Evolutionary conservation across 2,888 invertebrate species (phyloP).

Genomic region (Diadegma fenestrale): DNA sequence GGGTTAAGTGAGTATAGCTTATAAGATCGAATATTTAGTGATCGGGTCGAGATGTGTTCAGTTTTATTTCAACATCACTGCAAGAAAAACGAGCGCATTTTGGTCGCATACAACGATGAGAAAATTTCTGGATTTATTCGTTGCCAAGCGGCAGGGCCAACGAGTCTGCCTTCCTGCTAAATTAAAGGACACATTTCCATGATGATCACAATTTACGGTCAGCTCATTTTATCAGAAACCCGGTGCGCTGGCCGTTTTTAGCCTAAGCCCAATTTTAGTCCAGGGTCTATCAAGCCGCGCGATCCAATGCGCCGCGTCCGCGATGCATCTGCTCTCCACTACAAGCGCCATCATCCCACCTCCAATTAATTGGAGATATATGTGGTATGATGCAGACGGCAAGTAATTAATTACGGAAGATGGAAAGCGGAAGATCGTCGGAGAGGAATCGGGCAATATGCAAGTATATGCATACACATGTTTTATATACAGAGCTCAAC

Average conservation of each 20-base stretch:
- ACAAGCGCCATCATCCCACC: constrained; percentile 1
- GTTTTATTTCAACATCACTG: not conserved
- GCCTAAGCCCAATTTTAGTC: not conserved
- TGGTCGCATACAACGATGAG: not conserved
- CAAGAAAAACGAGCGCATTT: not conserved
- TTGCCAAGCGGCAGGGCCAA: not conserved
- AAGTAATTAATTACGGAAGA: constrained; percentile 66
- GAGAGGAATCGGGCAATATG: not conserved
- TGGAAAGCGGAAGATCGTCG: constrained; percentile 22
- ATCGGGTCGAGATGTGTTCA: too few relatives aligned
- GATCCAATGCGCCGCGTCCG: constrained; percentile 24
- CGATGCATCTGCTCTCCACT: constrained; percentile 10
- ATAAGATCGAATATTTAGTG: not conserved
- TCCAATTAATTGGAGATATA: constrained; percentile 66
- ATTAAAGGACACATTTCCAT: not conserved
- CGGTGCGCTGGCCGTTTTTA: not conserved
- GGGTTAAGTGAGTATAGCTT: too few relatives aligned
- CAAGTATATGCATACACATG: not conserved
- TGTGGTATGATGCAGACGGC: constrained; percentile 61
- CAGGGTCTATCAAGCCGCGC: constrained; percentile 20
- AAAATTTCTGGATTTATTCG: not conserved
- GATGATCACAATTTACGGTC: constrained; percentile 16
- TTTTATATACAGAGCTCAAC: not conserved
- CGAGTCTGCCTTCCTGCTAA: not conserved
- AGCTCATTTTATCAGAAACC: not conserved